These are phyloP conservation scores for Ahaetulla prasina DNA, from an alignment of 2,113 vertebrate genomes.

Conservation along the genomic window DNA sequence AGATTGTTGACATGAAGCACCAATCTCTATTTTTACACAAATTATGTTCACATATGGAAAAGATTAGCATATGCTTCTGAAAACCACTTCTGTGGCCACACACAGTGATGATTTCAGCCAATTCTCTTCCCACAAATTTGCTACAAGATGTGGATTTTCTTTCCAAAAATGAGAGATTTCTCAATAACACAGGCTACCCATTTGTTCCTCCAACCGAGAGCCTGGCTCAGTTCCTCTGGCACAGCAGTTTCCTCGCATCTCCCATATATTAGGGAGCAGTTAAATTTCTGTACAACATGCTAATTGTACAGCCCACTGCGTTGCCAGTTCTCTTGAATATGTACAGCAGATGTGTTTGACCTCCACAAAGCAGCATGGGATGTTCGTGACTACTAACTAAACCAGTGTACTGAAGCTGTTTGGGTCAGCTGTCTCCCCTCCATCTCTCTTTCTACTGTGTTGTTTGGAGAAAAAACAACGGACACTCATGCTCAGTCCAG, in stretches of 20 bases:
- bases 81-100: slow-evolving; percentile 1
- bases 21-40: neutral
- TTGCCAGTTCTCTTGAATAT: neutral
- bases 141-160: neutral
- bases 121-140: neutral
- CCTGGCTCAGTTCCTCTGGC: neutral
- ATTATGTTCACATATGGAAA: neutral
- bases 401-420: neutral
- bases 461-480: neutral
- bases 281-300: neutral
- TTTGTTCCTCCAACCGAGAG: neutral
- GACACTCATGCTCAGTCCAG: neutral
- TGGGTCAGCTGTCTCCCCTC: too few species aligned
- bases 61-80: neutral
- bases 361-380: neutral
- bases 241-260: neutral
- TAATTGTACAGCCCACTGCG: neutral
- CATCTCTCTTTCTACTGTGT: neutral
- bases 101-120: neutral
- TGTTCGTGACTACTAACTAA: slow-evolving; percentile 13
- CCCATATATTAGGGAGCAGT: neutral
- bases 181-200: neutral
- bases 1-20: neutral
- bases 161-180: neutral
- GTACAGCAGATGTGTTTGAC: slow-evolving; percentile 1